These are phyloP conservation scores for Scyliorhinus canicula DNA, from an alignment of 2,797 vertebrate species.

Conservation along the genomic window DNA sequence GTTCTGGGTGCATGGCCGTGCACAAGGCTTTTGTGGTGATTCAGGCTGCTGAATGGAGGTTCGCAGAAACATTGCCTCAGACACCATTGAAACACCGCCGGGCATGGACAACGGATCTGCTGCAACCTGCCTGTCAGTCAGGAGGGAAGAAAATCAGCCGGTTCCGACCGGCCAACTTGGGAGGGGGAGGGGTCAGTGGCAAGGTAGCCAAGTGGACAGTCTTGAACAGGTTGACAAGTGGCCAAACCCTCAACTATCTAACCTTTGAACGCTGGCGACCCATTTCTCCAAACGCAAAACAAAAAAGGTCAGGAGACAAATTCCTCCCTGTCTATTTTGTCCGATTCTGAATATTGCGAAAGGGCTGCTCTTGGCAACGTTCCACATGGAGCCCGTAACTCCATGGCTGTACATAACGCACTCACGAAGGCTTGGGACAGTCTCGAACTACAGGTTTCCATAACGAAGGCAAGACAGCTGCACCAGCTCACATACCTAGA, in stretches of 20 bases:
- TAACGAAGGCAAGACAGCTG: not conserved
- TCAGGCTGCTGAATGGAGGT: no score
- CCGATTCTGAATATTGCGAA: not conserved
- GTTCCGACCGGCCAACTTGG: no score
- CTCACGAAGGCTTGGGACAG: not conserved
- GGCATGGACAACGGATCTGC: not conserved
- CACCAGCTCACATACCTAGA: conserved; percentile 27
- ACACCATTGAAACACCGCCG: not conserved
- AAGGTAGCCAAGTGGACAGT: not conserved
- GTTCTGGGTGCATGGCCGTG: no score
- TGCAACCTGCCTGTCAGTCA: not conserved
- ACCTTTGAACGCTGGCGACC: not conserved
- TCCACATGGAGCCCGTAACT: not conserved
- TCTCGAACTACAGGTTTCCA: not conserved
- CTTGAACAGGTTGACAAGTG: not conserved
- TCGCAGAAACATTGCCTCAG: not conserved
- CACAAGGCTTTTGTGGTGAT: no score
- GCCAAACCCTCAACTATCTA: not conserved
- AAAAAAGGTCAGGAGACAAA: no score
- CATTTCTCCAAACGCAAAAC: not conserved
- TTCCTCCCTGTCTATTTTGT: not conserved
- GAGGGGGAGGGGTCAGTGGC: no score
- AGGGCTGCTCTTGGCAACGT: not conserved
- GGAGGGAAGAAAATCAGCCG: not conserved
- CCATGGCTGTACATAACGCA: not conserved